Evolutionary conservation across 2,888 invertebrate genomes (phyloP).

Genomic region (Tortricodes alternella): DNA sequence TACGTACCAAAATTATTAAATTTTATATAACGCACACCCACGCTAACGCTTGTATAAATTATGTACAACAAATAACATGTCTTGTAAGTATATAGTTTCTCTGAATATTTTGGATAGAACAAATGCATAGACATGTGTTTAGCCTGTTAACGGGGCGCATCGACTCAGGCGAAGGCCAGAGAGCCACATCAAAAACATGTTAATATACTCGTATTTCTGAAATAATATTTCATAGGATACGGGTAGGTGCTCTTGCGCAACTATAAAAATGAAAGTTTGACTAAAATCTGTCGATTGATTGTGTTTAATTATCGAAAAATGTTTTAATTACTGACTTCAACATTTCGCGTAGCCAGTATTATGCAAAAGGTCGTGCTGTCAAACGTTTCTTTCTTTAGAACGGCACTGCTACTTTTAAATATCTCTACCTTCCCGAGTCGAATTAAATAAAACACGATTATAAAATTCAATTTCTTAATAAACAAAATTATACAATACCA

Average conservation of each 20-base stretch:
- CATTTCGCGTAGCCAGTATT: background rate
- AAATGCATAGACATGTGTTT: slow-evolving; percentile 14
- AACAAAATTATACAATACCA: too few species aligned
- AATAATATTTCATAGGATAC: too few species aligned
- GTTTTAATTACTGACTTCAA: background rate
- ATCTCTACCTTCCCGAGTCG: too few species aligned
- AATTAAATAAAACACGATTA: background rate
- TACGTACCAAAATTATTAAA: too few species aligned
- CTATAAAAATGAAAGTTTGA: slow-evolving; percentile 39
- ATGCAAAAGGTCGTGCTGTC: slow-evolving; percentile 10
- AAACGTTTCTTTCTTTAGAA: background rate
- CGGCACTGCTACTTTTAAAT: too few species aligned
- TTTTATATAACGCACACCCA: too few species aligned
- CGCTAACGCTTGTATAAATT: background rate
- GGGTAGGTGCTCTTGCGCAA: slow-evolving; percentile 48
- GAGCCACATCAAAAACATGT: background rate
- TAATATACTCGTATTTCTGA: too few species aligned
- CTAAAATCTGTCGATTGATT: slow-evolving; percentile 31
- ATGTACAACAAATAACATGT: slow-evolving; percentile 1
- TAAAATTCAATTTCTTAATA: too few species aligned
- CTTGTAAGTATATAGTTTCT: slow-evolving; percentile 21
- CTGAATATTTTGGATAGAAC: slow-evolving; percentile 8
- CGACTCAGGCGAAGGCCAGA: slow-evolving; percentile 1
- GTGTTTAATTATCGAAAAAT: slow-evolving; percentile 34
- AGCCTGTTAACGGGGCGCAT: slow-evolving; percentile 11